phyloP scores from a whole-genome alignment of 2,113 vertebrate species.

The Cepphus grylle region DNA sequence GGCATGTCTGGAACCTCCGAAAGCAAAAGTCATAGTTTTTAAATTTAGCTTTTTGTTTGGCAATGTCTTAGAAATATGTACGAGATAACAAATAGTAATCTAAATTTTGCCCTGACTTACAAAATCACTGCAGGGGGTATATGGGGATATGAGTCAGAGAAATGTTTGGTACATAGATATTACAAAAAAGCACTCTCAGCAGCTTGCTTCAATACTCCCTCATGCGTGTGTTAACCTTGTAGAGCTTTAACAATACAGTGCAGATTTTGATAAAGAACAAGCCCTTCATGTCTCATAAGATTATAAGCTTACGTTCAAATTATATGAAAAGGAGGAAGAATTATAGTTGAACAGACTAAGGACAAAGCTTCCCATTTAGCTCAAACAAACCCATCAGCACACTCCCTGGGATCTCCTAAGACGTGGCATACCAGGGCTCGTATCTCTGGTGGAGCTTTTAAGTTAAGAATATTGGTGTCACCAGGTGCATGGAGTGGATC shows the following conservation, averaged over 20 bases:
- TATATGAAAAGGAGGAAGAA: background rate
- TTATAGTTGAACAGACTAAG: background rate
- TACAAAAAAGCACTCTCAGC: background rate
- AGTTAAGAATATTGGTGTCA: background rate
- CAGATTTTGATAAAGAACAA: background rate
- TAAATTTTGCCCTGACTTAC: slow-evolving; percentile 22
- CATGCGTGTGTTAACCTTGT: background rate
- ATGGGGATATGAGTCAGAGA: background rate
- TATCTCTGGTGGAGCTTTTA: background rate
- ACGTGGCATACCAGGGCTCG: accelerated
- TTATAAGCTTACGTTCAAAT: background rate
- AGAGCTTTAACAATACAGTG: background rate
- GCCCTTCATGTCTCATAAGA: background rate
- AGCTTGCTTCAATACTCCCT: background rate
- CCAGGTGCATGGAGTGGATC: background rate
- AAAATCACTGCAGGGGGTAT: background rate
- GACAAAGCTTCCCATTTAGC: background rate
- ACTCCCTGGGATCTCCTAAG: background rate
- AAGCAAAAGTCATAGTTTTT: background rate
- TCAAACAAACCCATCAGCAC: background rate
- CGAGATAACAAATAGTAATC: background rate
- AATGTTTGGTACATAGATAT: background rate
- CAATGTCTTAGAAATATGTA: slow-evolving; percentile 23
- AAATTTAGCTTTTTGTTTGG: slow-evolving; percentile 35
- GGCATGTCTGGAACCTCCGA: background rate